Conservation (phyloP, 2,797 vertebrate genomes). For the Hirundo rustica region DNA sequence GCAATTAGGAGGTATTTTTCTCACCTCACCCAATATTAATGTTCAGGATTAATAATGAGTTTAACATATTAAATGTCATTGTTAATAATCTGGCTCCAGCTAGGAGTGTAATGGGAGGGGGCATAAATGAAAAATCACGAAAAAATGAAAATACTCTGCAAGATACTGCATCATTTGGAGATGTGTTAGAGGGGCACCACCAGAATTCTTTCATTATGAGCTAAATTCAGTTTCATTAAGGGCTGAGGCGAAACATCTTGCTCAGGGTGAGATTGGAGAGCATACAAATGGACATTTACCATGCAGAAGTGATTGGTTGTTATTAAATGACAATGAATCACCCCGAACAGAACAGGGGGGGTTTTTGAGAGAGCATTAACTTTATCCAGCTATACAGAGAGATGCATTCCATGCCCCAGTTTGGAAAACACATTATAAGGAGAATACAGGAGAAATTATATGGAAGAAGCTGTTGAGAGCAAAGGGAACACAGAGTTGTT, state of each 20-base stretch:
- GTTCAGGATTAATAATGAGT: neutral
- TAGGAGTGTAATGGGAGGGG: neutral
- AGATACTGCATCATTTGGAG: neutral
- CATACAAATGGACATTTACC: neutral
- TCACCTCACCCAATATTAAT: neutral
- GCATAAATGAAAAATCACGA: neutral
- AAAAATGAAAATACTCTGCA: neutral
- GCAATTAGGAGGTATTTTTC: neutral
- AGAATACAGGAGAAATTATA: neutral
- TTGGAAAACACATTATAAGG: neutral
- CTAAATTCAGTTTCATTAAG: neutral
- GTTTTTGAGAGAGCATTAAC: neutral
- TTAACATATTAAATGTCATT: neutral
- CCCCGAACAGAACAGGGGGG: rapidly evolving
- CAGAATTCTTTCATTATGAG: neutral
- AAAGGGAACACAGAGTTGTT: neutral
- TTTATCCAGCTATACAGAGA: neutral
- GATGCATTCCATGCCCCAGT: neutral
- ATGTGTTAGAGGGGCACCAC: neutral
- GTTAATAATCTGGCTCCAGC: neutral
- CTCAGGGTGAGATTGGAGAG: neutral
- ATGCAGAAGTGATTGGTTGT: neutral
- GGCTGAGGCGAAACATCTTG: neutral
- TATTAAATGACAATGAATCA: neutral
- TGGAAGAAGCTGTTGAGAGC: neutral